Base-by-base conservation (phyloP, 2,113 vertebrate species). In the Chaetops frenatus region DNA sequence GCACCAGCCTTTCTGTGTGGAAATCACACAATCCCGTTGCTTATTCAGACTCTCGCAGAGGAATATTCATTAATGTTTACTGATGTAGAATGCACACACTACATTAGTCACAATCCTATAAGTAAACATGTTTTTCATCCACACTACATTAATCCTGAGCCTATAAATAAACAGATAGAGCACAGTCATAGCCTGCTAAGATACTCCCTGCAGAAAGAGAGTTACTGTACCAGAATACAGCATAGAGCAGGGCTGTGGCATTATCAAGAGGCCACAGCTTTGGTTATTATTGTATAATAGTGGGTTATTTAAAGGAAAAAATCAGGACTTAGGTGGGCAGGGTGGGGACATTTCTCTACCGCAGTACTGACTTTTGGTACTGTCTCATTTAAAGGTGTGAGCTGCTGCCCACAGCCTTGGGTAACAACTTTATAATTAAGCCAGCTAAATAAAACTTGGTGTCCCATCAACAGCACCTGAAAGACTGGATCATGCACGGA, bases 61-160 rank as follows among this genome's bases (percentile, higher is more conserved):
- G 64, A 81, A 93, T 60, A 89, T 61, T 91, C 96, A 97, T 94
- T 96, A 95, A 85, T 78, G 91, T 92, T 96, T 90, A 66, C 90
- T 86, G 94, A 91, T 83, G 95, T 91, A 91, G 94, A 96, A 90
- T 72, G 74, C 66, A 77, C 92, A 95, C 90, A 96, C 85, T 83
- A 92, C 95, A 95, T 97, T 97, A 97, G 94, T 72, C 95, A 94
- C 94, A 85, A 91, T 87, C 91, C 95, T 90, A 83, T 93, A 96
- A 95, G 94, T 81, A 95, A 96, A 96, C 89, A 94, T 45, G 67
- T 79, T 95, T 97, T 93, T 95, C 60, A 92, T 92, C 85, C 90
- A 96, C 81, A 86, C 83, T 78, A 93, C 94, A 94, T 97, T 97
- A 96, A 95, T 96, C 91, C 86, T 93, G 77, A 95, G 78, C 91